Conservation (phyloP, 2,113 vertebrate species). For the Pluvialis apricaria region DNA sequence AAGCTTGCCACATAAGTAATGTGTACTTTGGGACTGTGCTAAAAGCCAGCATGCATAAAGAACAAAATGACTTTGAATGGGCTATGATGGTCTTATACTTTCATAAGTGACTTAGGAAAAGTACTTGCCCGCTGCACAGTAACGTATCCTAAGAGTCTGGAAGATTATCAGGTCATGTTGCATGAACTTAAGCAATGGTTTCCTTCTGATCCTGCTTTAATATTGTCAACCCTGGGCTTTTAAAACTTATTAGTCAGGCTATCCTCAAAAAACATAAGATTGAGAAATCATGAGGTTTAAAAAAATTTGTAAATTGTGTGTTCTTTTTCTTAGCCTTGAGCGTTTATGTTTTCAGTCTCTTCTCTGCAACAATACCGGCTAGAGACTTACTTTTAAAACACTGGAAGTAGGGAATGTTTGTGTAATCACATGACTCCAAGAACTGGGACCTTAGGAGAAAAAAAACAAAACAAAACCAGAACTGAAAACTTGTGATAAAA, state of each 20-base stretch:
- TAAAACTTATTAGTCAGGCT: neutral
- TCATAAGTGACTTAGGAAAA: neutral
- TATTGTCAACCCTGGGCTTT: neutral
- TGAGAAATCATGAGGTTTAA: slow-evolving; percentile 37
- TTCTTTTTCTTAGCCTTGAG: slow-evolving; percentile 39
- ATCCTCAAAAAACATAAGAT: slow-evolving; percentile 32
- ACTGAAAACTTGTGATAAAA: neutral
- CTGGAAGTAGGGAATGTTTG: slow-evolving; percentile 3
- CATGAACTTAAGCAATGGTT: neutral
- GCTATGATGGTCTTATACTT: neutral
- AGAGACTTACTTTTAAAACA: slow-evolving; percentile 29
- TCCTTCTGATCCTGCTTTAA: neutral
- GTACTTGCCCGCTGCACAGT: neutral
- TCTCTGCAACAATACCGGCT: neutral
- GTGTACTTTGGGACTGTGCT: neutral
- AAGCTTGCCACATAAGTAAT: neutral
- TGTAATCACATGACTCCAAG: neutral
- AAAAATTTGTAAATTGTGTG: neutral
- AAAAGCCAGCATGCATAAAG: neutral
- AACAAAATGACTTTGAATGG: neutral
- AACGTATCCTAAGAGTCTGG: neutral
- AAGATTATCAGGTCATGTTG: neutral
- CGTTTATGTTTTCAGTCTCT: slow-evolving; percentile 24
- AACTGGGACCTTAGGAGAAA: neutral
- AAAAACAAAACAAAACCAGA: neutral